Conservation (phyloP, 2,888 invertebrate species). For the Gastracanthus pulcherrimus region DNA sequence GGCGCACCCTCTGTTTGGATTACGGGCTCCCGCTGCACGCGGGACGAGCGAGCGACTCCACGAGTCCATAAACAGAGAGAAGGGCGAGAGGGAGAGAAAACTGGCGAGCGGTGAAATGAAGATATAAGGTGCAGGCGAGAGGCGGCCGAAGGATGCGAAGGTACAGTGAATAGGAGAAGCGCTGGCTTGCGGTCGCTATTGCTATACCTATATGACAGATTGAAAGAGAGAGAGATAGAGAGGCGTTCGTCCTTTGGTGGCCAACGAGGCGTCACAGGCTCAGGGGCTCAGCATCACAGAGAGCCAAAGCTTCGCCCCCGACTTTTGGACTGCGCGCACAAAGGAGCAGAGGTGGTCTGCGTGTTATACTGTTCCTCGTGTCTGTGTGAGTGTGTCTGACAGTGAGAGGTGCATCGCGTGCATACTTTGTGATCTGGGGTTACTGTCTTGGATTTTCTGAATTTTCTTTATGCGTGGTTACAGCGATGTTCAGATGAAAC, state of each 20-base stretch:
- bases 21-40: slow-evolving; percentile 68
- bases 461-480: no score
- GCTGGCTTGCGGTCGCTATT: slow-evolving; percentile 68
- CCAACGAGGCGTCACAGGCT: slow-evolving; percentile 72
- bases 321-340: slow-evolving; percentile 16
- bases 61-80: slow-evolving; percentile 71
- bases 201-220: no score
- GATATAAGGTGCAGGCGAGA: slow-evolving; percentile 52
- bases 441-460: no score
- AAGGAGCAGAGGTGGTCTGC: neutral
- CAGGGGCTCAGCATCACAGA: slow-evolving; percentile 72
- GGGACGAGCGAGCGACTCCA: slow-evolving; percentile 38
- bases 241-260: slow-evolving; percentile 68
- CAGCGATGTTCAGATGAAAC: no score
- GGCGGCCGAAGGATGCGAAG: slow-evolving; percentile 58
- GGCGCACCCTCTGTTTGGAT: slow-evolving; percentile 74
- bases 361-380: no score
- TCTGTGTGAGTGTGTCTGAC: no score
- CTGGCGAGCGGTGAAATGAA: slow-evolving; percentile 56
- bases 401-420: no score
- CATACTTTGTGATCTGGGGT: neutral
- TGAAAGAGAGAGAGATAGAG: slow-evolving; percentile 63
- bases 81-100: slow-evolving; percentile 51
- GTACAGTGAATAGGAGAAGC: slow-evolving; percentile 56
- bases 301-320: slow-evolving; percentile 57